Base-by-base conservation (phyloP, 2,113 vertebrate species). In the Dromas ardeola region DNA sequence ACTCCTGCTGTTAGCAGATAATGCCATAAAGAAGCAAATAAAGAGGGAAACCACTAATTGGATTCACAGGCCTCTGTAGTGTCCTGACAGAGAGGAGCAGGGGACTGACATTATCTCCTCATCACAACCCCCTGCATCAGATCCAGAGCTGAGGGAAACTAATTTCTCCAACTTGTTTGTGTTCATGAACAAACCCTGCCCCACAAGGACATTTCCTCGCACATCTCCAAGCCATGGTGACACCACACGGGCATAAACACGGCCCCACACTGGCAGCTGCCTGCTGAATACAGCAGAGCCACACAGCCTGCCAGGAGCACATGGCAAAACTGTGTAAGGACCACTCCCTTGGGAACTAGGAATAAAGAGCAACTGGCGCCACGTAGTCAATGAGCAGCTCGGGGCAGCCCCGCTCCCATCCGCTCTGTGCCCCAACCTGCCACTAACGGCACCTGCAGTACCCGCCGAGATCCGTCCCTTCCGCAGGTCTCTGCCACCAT, bases 11-110 rank as follows among this genome's bases (percentile, higher is more conserved):
- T 45, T 30, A 65, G 78, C 23, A 71, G 81, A 92, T 88, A 88
- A 91, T 80, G 72, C 78, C 87, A 59, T 61, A 29, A 86, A 91
- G 94, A 34, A 85, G 91, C 84, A 50, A 86, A 90, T 74, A 61
- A 95, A 90, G 90, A 96, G 87, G 89, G 80, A 83, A 93, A 50
- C 7, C 85, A 55, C 93, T 96, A 90, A 96, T 84, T 94, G 92
- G 92, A 82, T 80, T 88, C 82, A 6, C 12, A n/a, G 89, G 73
- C 58, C 83, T 74, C 63, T 40, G 12, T 63, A 2, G 86, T 2
- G 72, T 50, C 73, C 84, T 42, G 83, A 49, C 6, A 20, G 77
- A 45, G 29, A 56, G 50, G 18, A 59, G 49, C 1, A 0, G n/a
- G 45, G 32, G 29, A 55, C 38, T 22, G 71, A 66, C 56, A 77